Conservation (phyloP, 1,140 invertebrate species). For the Agrilus planipennis region DNA sequence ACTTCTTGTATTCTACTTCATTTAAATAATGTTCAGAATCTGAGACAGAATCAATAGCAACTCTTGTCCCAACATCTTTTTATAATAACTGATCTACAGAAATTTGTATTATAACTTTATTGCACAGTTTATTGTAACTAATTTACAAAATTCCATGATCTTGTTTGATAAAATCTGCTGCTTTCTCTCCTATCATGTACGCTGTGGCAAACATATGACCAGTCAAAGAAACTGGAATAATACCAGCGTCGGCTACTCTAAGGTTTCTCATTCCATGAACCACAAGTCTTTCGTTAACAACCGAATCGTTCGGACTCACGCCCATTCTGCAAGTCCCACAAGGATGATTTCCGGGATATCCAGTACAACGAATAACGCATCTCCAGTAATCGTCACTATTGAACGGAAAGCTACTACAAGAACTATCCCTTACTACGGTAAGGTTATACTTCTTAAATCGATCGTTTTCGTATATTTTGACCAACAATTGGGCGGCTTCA, state of each 20-base stretch:
- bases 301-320: constrained; percentile 19
- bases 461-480: constrained; percentile 27
- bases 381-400: constrained; percentile 41
- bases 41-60: too few species aligned
- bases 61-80: too few species aligned
- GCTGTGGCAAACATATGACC: constrained; percentile 36
- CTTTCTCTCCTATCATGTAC: constrained; percentile 43
- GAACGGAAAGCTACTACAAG: constrained; percentile 32
- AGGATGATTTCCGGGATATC: constrained; percentile 42
- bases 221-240: constrained; percentile 25
- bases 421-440: constrained; percentile 37
- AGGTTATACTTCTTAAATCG: constrained; percentile 22
- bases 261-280: constrained; percentile 32
- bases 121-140: too few species aligned
- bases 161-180: constrained; percentile 37
- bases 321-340: constrained; percentile 48
- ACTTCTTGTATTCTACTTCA: too few species aligned
- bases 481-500: too few species aligned
- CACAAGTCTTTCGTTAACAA: constrained; percentile 33
- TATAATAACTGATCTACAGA: too few species aligned
- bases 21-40: too few species aligned
- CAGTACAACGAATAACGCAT: constrained; percentile 36
- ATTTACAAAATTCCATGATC: too few species aligned
- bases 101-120: too few species aligned
- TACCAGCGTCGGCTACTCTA: constrained; percentile 34